These are phyloP conservation scores for Pseudomyrmex sp. DNA, from an alignment of 1,140 invertebrate genomes.

Conservation along the genomic window DNA sequence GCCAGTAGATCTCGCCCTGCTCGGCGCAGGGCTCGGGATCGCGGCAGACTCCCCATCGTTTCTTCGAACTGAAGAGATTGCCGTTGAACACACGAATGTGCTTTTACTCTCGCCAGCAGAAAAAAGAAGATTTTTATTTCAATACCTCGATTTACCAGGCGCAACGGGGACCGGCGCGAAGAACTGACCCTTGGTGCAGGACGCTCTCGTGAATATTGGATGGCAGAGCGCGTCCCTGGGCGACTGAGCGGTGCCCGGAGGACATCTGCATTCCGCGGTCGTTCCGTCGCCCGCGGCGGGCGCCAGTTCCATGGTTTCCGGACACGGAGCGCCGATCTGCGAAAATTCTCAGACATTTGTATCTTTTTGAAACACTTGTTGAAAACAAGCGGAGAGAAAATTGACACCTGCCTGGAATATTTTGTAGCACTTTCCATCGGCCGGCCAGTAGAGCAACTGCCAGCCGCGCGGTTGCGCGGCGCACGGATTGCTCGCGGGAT, in stretches of 20 bases:
- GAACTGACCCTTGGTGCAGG: slow-evolving; percentile 89
- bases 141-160: slow-evolving; percentile 74
- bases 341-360: background rate
- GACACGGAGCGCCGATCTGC: slow-evolving; percentile 91
- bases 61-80: slow-evolving; percentile 66
- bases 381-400: slow-evolving; percentile 27
- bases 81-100: background rate
- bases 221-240: slow-evolving; percentile 87
- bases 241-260: slow-evolving; percentile 90
- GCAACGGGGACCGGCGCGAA: slow-evolving; percentile 87
- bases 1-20: slow-evolving; percentile 89
- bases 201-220: slow-evolving; percentile 89
- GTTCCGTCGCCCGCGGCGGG: slow-evolving; percentile 87
- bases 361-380: no score
- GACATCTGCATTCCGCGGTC: slow-evolving; percentile 91
- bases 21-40: slow-evolving; percentile 87
- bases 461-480: slow-evolving; percentile 91
- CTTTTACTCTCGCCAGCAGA: background rate
- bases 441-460: slow-evolving; percentile 93
- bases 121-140: background rate
- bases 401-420: slow-evolving; percentile 89
- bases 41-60: slow-evolving; percentile 89
- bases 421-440: slow-evolving; percentile 93
- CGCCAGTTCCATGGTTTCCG: slow-evolving; percentile 92
- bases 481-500: slow-evolving; percentile 92